phyloP scores from a whole-genome alignment of 2,113 vertebrate species.

The Malurus cyaneus region DNA sequence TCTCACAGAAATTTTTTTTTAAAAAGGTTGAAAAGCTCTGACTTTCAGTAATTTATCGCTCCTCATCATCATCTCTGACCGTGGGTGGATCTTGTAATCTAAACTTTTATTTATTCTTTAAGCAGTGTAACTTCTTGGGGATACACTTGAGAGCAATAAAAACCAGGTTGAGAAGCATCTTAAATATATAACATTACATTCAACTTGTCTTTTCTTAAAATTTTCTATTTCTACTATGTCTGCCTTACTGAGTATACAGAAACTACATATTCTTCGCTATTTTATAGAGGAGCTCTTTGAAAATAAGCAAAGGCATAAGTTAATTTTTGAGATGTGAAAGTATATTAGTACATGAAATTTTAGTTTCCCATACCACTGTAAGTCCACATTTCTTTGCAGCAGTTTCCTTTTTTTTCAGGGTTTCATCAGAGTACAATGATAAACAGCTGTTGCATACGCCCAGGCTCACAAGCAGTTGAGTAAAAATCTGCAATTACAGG shows the following conservation, averaged over 20 bases:
- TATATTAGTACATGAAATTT: conserved; percentile 32
- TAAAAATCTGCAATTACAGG: conserved; percentile 6
- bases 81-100: not conserved
- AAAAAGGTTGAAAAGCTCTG: not conserved
- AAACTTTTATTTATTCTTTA: not conserved
- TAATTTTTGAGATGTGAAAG: conserved; percentile 37
- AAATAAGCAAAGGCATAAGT: conserved; percentile 36
- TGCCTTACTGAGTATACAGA: not conserved
- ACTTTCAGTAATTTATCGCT: not conserved
- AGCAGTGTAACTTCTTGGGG: not conserved
- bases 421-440: conserved; percentile 32
- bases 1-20: not conserved
- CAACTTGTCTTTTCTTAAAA: not conserved
- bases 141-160: not conserved
- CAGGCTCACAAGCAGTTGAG: conserved; percentile 17
- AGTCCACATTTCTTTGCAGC: conserved; percentile 3
- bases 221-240: not conserved
- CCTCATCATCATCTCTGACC: not conserved
- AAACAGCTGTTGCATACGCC: conserved; percentile 14
- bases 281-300: not conserved
- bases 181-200: not conserved
- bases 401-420: conserved; percentile 57
- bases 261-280: not conserved
- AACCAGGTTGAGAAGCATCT: not conserved
- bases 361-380: not conserved